Conservation (phyloP, 2,797 vertebrate species). For the Austrolebias charrua region DNA sequence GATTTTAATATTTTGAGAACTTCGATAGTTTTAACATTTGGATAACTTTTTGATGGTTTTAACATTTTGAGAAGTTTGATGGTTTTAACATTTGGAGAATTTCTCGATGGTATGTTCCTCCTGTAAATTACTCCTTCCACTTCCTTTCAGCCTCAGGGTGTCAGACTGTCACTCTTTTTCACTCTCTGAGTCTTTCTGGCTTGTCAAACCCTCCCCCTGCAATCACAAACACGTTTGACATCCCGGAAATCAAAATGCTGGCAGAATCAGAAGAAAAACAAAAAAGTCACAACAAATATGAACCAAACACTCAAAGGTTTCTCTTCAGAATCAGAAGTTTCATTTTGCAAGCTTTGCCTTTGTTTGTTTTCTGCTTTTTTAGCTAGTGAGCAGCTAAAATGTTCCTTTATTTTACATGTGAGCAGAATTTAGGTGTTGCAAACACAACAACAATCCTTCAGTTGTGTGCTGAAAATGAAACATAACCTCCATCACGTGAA, state of each 20-base stretch:
- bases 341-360: not conserved
- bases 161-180: not conserved
- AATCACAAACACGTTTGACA: constrained; percentile 22
- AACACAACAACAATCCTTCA: not conserved
- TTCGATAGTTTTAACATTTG: no score
- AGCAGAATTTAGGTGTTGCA: not conserved
- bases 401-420: not conserved
- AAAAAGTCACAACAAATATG: not conserved
- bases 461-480: not conserved
- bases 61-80: constrained; percentile 19
- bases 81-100: not conserved
- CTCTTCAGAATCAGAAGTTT: not conserved
- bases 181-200: not conserved
- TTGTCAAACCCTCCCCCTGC: constrained; percentile 9
- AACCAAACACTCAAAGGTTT: not conserved
- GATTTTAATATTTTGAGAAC: no score
- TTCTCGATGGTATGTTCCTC: constrained; percentile 15
- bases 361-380: not conserved
- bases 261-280: constrained; percentile 4
- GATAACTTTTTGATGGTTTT: not conserved
- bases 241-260: constrained; percentile 19
- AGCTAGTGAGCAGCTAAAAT: not conserved
- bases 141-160: constrained; percentile 16
- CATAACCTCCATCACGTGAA: not conserved
- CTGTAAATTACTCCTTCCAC: constrained; percentile 19